phyloP scores from a whole-genome alignment of 1,140 invertebrate genomes.

The Anagrus nilaparvatae region DNA sequence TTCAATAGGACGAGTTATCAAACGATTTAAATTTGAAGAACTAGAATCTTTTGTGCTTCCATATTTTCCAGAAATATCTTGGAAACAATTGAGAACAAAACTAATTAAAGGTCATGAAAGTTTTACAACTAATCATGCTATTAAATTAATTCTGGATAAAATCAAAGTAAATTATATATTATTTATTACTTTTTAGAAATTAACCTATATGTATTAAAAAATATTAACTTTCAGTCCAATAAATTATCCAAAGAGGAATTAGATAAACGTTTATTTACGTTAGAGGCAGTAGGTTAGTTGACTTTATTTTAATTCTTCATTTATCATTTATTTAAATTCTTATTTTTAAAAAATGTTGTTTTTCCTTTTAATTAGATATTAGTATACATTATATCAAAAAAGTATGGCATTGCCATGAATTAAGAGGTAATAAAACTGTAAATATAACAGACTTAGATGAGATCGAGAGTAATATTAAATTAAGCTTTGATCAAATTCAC shows the following conservation, averaged over 20 bases:
- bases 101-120: constrained; percentile 24
- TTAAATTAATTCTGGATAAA: constrained; percentile 17
- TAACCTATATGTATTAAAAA: constrained; percentile 1
- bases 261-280: constrained; percentile 17
- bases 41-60: constrained; percentile 25
- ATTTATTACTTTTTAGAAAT: no score
- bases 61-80: constrained; percentile 29
- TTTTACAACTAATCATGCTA: constrained; percentile 20
- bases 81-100: constrained; percentile 20
- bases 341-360: neutral
- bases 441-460: constrained; percentile 9
- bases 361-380: constrained; percentile 22
- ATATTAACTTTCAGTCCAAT: constrained; percentile 14
- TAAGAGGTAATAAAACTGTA: constrained; percentile 10
- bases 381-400: constrained; percentile 29
- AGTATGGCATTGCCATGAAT: constrained; percentile 26
- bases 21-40: constrained; percentile 32
- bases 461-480: constrained; percentile 16
- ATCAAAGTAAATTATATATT: constrained; percentile 17
- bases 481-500: constrained; percentile 14
- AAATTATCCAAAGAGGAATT: constrained; percentile 16
- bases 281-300: constrained; percentile 27
- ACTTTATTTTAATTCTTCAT: no score
- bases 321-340: neutral
- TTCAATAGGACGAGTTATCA: no score